phyloP scores from a whole-genome alignment of 2,113 vertebrate genomes.

The Odocoileus hemionus region DNA sequence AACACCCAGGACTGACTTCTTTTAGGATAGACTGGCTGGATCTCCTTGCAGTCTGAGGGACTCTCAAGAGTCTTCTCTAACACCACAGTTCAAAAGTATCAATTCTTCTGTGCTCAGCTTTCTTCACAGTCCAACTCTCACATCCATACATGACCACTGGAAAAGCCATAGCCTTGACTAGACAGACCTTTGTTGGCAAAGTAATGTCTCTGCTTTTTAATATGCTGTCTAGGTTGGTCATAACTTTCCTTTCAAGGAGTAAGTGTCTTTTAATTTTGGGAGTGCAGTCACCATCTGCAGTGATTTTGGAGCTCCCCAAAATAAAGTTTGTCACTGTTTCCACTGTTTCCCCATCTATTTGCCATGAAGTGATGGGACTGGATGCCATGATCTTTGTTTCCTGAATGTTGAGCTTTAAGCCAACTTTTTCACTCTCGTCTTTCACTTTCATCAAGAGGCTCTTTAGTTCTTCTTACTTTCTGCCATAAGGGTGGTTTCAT shows the following conservation, averaged over 20 bases:
- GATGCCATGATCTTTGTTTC: not conserved
- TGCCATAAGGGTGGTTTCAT: not conserved
- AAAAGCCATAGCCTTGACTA: not conserved
- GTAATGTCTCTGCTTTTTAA: not conserved
- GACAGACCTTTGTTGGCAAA: not conserved
- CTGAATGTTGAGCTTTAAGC: not conserved
- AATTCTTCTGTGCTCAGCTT: not conserved
- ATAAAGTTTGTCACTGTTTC: not conserved
- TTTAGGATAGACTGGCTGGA: not conserved
- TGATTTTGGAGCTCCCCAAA: not conserved
- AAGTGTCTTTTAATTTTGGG: not conserved
- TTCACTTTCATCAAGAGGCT: not conserved
- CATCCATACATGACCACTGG: not conserved
- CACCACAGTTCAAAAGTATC: not conserved
- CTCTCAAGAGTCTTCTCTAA: not conserved
- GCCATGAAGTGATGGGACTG: not conserved
- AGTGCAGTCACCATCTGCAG: not conserved
- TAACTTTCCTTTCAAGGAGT: not conserved
- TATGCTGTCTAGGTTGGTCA: not conserved
- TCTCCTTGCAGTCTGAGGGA: not conserved
- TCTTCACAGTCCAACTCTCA: not conserved
- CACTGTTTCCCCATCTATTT: not conserved
- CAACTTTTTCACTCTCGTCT: not conserved
- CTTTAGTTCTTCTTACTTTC: not conserved
- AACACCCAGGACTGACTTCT: not conserved